Evolutionary conservation across 1,140 invertebrate genomes (phyloP), one percentile per base, ranked within the genome.

Genomic region (Hydropsyche tenuis): DNA sequence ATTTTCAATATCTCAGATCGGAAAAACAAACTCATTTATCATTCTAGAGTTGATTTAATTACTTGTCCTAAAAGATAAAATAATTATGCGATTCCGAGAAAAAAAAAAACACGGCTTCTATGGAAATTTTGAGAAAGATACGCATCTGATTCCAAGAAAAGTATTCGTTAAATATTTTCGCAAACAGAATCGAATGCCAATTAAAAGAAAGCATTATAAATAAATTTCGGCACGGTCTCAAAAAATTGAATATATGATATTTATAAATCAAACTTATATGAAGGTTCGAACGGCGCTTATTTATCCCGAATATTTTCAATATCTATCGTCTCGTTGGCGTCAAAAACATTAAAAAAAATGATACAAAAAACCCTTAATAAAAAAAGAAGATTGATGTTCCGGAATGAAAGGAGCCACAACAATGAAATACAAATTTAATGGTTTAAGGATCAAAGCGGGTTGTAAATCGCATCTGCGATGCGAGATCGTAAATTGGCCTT

Each of bases 361-460:
- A 48, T 12, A 48, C 11, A 48, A 16, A 48, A 48, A n/a, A 16
- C 2, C 14, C 12, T 14, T 14, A 14, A n/a, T 48, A 60, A 60
- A 12, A 60, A 9, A 11, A 23, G 56, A 60, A 60, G 23, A 60
- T 25, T 60, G 56, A 60, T 25, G 23, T 25, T 60, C 23, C 11
- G 56, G 23, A 60, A 60, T 23, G 48, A 27, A 60, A 60, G 56
- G 23, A 27, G 16, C 43, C 18, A 45, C 65, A 68, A 68, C 65
- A 68, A 68, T 68, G 65, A 68, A 43, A 68, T 48, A 68, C 65
- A 68, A 68, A 68, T 68, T 68, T 68, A 68, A 68, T 43, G 65
- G 65, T 46, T 43, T 48, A 68, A 48, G 45, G 65, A 68, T 68
- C 65, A 68, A 68, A 68, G 65, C 43, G 63, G 30, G 63, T 25